These are phyloP conservation scores for Myodes glareolus DNA, from an alignment of 2,113 vertebrate genomes.

Conservation along the genomic window DNA sequence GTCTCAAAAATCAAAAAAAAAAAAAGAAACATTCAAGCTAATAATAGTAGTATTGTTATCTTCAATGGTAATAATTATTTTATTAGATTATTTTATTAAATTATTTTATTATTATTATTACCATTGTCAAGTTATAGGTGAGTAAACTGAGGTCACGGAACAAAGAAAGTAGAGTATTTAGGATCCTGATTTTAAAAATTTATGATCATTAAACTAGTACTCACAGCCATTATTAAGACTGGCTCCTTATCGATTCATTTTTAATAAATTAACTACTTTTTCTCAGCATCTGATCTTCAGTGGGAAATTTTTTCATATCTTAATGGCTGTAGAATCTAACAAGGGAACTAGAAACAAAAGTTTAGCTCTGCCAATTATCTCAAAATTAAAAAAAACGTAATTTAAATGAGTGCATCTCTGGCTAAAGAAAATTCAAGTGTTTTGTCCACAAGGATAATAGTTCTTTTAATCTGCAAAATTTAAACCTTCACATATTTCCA, in stretches of 20 bases:
- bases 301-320: neutral
- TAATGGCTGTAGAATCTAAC: neutral
- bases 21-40: neutral
- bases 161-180: neutral
- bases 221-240: neutral
- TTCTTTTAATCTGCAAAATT: constrained; percentile 3
- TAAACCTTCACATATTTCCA: neutral
- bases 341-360: neutral
- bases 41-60: neutral
- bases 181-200: neutral
- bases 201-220: neutral
- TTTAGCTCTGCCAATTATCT: neutral
- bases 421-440: neutral
- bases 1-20: too few relatives aligned
- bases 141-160: neutral
- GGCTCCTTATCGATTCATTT: neutral
- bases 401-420: neutral
- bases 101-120: neutral
- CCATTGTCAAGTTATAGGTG: neutral
- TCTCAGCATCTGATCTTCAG: neutral
- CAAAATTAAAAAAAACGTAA: neutral
- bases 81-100: neutral
- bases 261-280: neutral
- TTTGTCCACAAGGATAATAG: neutral
- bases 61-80: neutral